Conservation (phyloP, 2,797 vertebrate species). For the Anguilla anguilla region DNA sequence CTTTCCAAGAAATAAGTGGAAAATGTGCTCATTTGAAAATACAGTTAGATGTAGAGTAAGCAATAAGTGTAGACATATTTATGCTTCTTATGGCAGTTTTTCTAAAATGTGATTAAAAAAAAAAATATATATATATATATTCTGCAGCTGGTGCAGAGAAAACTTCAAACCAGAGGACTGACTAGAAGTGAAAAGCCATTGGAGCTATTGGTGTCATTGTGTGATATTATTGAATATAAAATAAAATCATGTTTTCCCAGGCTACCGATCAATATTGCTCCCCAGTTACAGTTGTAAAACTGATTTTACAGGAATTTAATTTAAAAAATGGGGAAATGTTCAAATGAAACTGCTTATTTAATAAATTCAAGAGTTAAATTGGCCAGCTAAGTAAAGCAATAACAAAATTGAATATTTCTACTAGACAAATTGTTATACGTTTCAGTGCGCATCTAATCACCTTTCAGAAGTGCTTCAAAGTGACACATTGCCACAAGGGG, state of each 20-base stretch:
- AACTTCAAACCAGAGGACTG: not conserved
- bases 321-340: not conserved
- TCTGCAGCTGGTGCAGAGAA: not conserved
- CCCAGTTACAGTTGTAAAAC: not conserved
- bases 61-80: not conserved
- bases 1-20: not conserved
- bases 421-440: not conserved
- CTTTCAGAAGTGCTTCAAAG: not conserved
- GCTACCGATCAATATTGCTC: not conserved
- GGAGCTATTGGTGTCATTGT: not conserved
- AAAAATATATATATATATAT: not conserved
- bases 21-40: constrained; percentile 10
- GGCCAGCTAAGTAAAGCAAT: not conserved
- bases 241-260: not conserved
- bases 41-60: constrained; percentile 1
- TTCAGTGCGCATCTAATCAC: not conserved
- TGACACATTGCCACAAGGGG: not conserved
- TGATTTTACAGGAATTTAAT: not conserved
- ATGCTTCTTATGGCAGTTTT: constrained; percentile 1
- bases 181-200: not conserved
- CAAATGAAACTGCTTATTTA: not conserved
- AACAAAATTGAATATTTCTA: not conserved
- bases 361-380: not conserved
- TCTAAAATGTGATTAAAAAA: not conserved
- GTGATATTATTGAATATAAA: not conserved